These are phyloP conservation scores for cat (Felis catus) DNA, from an alignment of 2,113 vertebrate genomes.

Conservation along the genomic window F.catus_Fca126_mat1.0 CM031418.1:82906001-82906500, in stretches of 20 bases:
- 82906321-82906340: not conserved
- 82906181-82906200: not conserved
- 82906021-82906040: slow-evolving; percentile 82
- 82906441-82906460: not conserved
- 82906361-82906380: not conserved
- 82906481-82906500: not conserved
- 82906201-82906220: not conserved
- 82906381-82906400: not conserved
- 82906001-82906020: slow-evolving; percentile 88
- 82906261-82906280: not conserved
- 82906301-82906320: not conserved
- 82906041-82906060: slow-evolving; percentile 84
- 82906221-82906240: not conserved
- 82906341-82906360: not conserved
- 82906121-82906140: slow-evolving; percentile 86
- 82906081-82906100: slow-evolving; percentile 76
- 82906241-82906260: not conserved
- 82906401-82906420: not conserved
- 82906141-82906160: slow-evolving; percentile 87
- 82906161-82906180: slow-evolving; percentile 82
- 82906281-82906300: not conserved
- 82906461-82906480: not conserved
- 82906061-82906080: slow-evolving; percentile 63
- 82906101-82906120: slow-evolving; percentile 87
- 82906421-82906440: not conserved